Base-by-base conservation (phyloP, 2,113 vertebrate species). In the Oreochromis aureus region DNA sequence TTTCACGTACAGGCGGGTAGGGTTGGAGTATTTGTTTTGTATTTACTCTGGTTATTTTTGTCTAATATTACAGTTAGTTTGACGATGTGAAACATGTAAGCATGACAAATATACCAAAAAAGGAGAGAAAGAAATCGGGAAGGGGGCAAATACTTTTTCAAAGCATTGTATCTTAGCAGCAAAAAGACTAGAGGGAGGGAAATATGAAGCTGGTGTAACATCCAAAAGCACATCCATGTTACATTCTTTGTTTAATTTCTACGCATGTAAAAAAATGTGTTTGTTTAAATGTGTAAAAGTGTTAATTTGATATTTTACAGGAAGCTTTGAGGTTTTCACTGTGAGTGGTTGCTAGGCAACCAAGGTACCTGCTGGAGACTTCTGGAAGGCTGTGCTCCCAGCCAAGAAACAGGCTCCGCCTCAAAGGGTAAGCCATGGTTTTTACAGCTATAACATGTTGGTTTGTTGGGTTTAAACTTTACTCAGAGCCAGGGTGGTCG, bases 261-360 rank as follows among this genome's bases (percentile, higher is more conserved):
- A 36, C 18, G 36, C 18, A n/a, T 3, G 10, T 36, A 19, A 11
- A 66, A 22, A 56, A 4, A 1, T 0, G 18, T 27, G 27, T 27
- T 27, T 34, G 2, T 16, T 48, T 30, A 30, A 5, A 76, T 18
- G 15, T 48, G 41, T 11, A 48, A 32, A 76, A 51, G 44, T 0
- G 0, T 30, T 48, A 48, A 76, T 76, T 48, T 30, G 24, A 3
- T 24, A 19, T 76, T 76, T 76, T 19, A 51, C 44, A 78, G 44
- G 16, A 51, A 78, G 71, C 24, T 32, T 51, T 78, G 44, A 12
- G 1, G 71, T 76, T 11, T 76, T 76, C 10, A 18, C 41, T 76
- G 63, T 71, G 15, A 48, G 41, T 18, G 69, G 69, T 51, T 76
- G 71, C 44, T 51, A 51, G 13, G 41, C 4, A 48, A 48, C 69